Evolutionary conservation across 1,140 invertebrate genomes (phyloP).

Genomic region (Micrasema minimum): DNA sequence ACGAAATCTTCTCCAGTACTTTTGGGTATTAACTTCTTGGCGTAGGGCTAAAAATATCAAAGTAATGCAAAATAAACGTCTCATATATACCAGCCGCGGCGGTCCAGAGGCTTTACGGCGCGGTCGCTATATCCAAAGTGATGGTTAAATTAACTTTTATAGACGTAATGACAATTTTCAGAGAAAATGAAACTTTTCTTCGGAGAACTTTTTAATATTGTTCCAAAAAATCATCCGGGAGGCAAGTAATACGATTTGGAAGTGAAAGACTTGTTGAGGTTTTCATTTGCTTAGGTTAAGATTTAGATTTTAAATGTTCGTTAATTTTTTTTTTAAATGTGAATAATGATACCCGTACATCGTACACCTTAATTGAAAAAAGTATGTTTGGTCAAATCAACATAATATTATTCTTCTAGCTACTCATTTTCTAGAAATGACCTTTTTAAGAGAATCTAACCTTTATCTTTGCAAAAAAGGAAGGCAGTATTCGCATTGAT

Average conservation of each 20-base stretch:
- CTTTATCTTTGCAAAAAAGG: too few relatives aligned
- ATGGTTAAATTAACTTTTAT: conserved; percentile 35
- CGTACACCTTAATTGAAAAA: too few relatives aligned
- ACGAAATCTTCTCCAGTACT: conserved; percentile 40
- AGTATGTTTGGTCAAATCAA: too few relatives aligned
- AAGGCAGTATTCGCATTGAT: too few relatives aligned
- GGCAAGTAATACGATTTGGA: conserved; percentile 6
- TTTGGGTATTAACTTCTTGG: conserved; percentile 26
- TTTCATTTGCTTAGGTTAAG: too few relatives aligned
- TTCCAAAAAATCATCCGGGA: conserved; percentile 11
- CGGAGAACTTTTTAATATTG: conserved; percentile 30
- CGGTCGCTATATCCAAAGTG: conserved; percentile 18
- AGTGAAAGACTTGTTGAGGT: not conserved
- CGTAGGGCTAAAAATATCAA: conserved; percentile 31
- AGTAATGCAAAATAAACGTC: conserved; percentile 32
- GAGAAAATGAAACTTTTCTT: conserved; percentile 33
- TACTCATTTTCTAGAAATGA: too few relatives aligned
- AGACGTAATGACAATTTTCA: conserved; percentile 32
- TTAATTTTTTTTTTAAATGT: too few relatives aligned
- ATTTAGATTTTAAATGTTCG: too few relatives aligned
- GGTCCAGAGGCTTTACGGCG: not conserved
- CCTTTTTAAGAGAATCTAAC: too few relatives aligned
- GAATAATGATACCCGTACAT: too few relatives aligned
- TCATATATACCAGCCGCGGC: conserved; percentile 17
- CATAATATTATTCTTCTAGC: too few relatives aligned